A percentile compares a stretch with the other conserved stretches of the same genome.
Evolutionary conservation across 1,140 invertebrate species (phyloP).

Genomic region (Nautilus pompilius): DNA sequence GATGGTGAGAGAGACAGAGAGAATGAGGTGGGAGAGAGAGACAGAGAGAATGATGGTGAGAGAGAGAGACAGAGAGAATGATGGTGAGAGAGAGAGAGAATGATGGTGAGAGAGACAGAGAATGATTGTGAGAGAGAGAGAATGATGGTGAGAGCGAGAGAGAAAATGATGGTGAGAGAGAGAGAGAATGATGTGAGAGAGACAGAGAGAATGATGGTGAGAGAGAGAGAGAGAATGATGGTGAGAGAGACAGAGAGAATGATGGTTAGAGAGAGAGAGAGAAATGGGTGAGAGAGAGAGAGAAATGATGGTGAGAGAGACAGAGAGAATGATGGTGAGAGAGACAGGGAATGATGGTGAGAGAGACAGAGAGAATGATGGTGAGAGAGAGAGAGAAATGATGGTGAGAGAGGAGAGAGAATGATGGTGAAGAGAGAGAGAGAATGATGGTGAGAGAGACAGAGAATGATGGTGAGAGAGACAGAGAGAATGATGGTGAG

Average conservation of each 20-base stretch:
- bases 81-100: neutral
- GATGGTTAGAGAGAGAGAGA: neutral
- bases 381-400: neutral
- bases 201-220: neutral
- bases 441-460: neutral
- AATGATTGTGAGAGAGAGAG: neutral
- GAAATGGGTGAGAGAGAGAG: no score
- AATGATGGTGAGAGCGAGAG: neutral
- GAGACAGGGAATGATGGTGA: neutral
- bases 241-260: neutral
- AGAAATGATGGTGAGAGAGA: neutral
- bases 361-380: neutral
- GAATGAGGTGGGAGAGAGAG: neutral
- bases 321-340: neutral
- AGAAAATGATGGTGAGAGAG: neutral
- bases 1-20: neutral
- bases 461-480: neutral
- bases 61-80: neutral
- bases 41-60: neutral
- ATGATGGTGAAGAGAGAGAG: neutral
- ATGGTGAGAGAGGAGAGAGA: neutral
- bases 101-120: neutral
- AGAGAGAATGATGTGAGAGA: neutral
- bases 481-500: neutral
- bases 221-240: neutral